Percentiles rank a stretch among this genome's conserved stretches.
Conservation (phyloP, 2,888 invertebrate species). For the Dynastes tityus region DNA sequence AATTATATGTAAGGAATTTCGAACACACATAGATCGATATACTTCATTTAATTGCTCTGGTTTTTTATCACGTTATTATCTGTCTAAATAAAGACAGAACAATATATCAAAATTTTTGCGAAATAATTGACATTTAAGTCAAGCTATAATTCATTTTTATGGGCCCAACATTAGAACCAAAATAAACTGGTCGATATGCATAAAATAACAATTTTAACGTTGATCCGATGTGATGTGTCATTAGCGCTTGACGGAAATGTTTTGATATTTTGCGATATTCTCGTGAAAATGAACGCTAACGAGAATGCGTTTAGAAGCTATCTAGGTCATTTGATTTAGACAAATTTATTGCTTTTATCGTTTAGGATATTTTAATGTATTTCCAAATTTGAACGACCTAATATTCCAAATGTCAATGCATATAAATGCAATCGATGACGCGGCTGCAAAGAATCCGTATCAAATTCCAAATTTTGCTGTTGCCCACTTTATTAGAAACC, state of each 20-base stretch:
- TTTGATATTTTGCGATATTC: not conserved
- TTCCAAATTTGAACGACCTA: not conserved
- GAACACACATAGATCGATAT: not conserved
- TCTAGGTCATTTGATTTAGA: slow-evolving; percentile 1
- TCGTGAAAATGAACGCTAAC: not conserved
- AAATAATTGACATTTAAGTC: slow-evolving; percentile 22
- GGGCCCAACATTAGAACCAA: not conserved
- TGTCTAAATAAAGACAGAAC: not conserved
- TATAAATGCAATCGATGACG: not conserved
- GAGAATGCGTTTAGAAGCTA: not conserved
- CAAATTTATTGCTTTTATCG: not conserved
- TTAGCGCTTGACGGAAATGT: slow-evolving; percentile 1
- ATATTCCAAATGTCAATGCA: not conserved
- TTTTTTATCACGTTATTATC: not conserved
- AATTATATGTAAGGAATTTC: not conserved
- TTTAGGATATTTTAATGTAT: not conserved
- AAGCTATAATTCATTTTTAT: too few relatives aligned
- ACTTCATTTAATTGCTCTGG: slow-evolving; percentile 20
- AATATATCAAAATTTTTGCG: not conserved
- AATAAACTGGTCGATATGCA: not conserved
- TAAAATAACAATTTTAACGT: not conserved
- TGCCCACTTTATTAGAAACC: too few relatives aligned
- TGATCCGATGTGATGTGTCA: too few relatives aligned
- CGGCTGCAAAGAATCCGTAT: not conserved
- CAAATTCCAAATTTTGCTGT: not conserved